Base-by-base conservation (phyloP, 2,797 vertebrate genomes). In the Ptychadena robeensis region DNA sequence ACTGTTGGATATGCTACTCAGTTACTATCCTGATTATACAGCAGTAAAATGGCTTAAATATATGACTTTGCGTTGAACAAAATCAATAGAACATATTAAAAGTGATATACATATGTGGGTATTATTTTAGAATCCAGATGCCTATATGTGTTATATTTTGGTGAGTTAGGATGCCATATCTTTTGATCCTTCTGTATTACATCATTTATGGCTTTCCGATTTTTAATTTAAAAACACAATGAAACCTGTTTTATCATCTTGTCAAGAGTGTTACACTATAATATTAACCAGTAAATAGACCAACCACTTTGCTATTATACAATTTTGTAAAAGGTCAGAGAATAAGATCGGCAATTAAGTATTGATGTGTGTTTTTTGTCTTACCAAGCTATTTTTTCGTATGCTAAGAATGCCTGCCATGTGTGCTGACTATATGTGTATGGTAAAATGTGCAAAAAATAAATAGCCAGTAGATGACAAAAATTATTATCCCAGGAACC, bases 1-100 rank as follows among this genome's bases (percentile, higher is more conserved):
- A 77, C 66, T 44, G 37, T 44, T 71, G 74, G 66, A 82, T 82
- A 77, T 76, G 57, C 66, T 70, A 70, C 66, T 82, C 69, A 77
- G 25, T 22, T 38, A 22, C 72, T 74, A 75, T 59, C 27, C 53
- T 82, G 31, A 75, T 68, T 67, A 75, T 68, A 12, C n/a, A 57
- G 40, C 44, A 68, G 28, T 15, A 35, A 78, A 35, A 68, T 9
- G 4, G 4, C 9, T 78, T 53, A 66, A 48, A 68, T 53, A 27
- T 68, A 7, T 67, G 30, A 30, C 31, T 27, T 68, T 4, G 66
- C 9, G 68, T 57, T 27, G 12, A 22, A 35, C 37, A 68, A 78
- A 67, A 78, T 67, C 75, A 78, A 78, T 67, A 67, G 38, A 53
- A 35, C 30, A 67, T 67, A 67, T 67, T 57, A 68, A 34, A 67